Evolutionary conservation across 2,888 invertebrate species (phyloP).

Genomic region (Drosophila engyochracea): DNA sequence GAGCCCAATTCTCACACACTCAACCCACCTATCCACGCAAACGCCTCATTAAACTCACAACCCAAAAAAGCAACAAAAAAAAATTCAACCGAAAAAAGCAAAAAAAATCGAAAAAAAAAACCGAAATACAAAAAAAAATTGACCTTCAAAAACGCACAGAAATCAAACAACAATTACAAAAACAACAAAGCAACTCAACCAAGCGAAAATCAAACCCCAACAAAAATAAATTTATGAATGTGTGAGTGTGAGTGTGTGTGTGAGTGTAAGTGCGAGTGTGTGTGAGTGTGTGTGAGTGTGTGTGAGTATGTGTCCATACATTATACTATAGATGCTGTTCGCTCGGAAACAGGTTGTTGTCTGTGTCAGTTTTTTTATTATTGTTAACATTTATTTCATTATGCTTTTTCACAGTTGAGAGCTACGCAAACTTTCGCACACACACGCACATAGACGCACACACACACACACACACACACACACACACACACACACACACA

Average conservation of each 20-base stretch:
- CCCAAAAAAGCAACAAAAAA: slow-evolving; percentile 10
- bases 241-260: slow-evolving; percentile 8
- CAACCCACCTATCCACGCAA: slow-evolving; percentile 64
- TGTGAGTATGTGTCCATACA: slow-evolving; percentile 32
- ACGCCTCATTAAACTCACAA: slow-evolving; percentile 71
- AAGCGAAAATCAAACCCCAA: slow-evolving; percentile 70
- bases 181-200: slow-evolving; percentile 65
- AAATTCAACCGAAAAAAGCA: slow-evolving; percentile 10
- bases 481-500: slow-evolving; percentile 43
- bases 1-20: slow-evolving; percentile 66
- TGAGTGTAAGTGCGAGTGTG: slow-evolving; percentile 27
- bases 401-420: slow-evolving; percentile 53
- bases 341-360: slow-evolving; percentile 71
- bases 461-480: slow-evolving; percentile 27
- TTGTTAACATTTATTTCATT: slow-evolving; percentile 79
- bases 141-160: slow-evolving; percentile 78
- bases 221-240: slow-evolving; percentile 12
- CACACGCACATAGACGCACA: slow-evolving; percentile 18
- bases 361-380: slow-evolving; percentile 55
- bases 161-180: slow-evolving; percentile 68
- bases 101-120: slow-evolving; percentile 13
- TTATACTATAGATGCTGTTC: slow-evolving; percentile 50
- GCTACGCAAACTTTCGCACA: slow-evolving; percentile 61
- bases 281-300: slow-evolving; percentile 13
- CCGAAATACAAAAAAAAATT: slow-evolving; percentile 67